A percentile compares a stretch with the other conserved stretches of the same genome.
Conservation (phyloP, 64 coral and sea anemone species). For the Montipora cactus region DNA sequence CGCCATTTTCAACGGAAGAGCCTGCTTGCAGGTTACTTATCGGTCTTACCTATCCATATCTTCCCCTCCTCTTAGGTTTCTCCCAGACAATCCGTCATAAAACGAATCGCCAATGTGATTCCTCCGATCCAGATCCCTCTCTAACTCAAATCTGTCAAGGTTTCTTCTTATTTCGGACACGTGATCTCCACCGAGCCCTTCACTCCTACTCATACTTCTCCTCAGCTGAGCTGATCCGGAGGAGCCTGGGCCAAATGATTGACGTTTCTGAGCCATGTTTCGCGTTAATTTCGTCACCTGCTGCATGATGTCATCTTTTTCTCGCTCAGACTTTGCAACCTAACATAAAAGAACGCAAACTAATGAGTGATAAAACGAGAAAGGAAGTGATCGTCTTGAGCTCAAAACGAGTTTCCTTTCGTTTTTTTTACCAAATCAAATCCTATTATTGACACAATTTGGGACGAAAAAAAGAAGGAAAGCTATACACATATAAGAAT, state of each 20-base stretch:
- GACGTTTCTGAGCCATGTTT: constrained; percentile 48
- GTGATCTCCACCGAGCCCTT: constrained; percentile 38
- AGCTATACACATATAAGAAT: too few relatives aligned
- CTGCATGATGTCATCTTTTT: constrained; percentile 85
- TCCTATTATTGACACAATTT: too few relatives aligned
- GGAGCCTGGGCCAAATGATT: constrained; percentile 71
- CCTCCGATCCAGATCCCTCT: constrained; percentile 69
- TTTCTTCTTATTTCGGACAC: constrained; percentile 73
- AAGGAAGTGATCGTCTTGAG: neutral
- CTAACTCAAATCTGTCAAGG: constrained; percentile 77
- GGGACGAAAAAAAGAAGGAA: too few relatives aligned
- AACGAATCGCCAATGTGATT: constrained; percentile 23
- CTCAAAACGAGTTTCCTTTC: neutral
- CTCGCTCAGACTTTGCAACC: constrained; percentile 83
- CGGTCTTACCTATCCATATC: constrained; percentile 23
- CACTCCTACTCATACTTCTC: constrained; percentile 41
- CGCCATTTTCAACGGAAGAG: too few relatives aligned
- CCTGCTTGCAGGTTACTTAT: too few relatives aligned
- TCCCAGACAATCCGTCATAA: constrained; percentile 60
- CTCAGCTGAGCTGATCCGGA: constrained; percentile 38
- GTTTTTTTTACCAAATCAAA: neutral
- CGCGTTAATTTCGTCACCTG: constrained; percentile 72
- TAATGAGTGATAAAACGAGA: neutral
- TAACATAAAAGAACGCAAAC: neutral
- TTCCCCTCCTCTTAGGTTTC: constrained; percentile 32